These are phyloP conservation scores for Lycocorax pyrrhopterus DNA, from an alignment of 2,113 vertebrate species.

Conservation along the genomic window DNA sequence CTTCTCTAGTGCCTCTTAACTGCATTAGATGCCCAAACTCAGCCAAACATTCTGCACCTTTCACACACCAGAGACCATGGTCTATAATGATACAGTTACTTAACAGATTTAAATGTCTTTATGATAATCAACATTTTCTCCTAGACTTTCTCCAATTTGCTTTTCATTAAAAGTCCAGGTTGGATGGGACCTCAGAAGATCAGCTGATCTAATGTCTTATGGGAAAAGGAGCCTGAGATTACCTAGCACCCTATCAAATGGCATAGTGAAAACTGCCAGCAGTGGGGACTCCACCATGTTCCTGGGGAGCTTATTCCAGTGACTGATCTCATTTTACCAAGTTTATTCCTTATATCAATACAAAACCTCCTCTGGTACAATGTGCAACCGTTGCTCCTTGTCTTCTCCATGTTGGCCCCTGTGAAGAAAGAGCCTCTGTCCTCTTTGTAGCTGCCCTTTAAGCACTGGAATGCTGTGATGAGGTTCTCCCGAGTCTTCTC, in stretches of 20 bases:
- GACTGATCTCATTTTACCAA: neutral
- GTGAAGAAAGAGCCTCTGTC: neutral
- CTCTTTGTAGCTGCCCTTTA: neutral
- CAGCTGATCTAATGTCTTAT: neutral
- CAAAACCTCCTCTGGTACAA: neutral
- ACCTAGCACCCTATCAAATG: accelerated
- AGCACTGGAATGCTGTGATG: neutral
- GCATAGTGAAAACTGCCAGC: neutral
- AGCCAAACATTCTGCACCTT: neutral
- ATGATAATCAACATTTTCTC: neutral
- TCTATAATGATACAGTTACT: neutral
- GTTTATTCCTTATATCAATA: neutral
- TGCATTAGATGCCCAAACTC: neutral
- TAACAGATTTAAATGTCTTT: neutral
- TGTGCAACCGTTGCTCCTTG: neutral
- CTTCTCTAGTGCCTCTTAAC: neutral
- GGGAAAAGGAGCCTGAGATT: neutral
- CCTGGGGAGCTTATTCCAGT: neutral
- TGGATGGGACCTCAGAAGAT: neutral
- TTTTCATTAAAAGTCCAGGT: neutral
- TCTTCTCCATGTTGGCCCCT: neutral
- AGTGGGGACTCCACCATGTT: neutral
- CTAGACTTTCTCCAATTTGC: neutral
- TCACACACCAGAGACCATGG: neutral
- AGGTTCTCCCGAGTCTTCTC: accelerated